Evolutionary conservation across 2,797 vertebrate species (phyloP).

Genomic region (Carduelis carduelis): DNA sequence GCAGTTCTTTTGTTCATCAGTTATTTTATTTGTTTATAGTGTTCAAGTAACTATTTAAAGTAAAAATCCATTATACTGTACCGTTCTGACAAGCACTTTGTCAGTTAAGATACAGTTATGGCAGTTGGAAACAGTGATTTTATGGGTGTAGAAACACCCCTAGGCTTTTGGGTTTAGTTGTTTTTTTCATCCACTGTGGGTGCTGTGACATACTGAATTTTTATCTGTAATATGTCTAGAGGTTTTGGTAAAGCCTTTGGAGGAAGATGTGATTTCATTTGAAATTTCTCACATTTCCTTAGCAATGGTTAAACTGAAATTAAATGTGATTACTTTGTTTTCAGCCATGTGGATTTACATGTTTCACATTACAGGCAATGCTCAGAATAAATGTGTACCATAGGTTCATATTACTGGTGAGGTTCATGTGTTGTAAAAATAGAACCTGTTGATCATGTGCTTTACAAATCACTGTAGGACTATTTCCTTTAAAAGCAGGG

Average conservation of each 20-base stretch:
- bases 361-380: constrained; percentile 23
- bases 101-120: not conserved
- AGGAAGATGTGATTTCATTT: not conserved
- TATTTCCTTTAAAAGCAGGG: not conserved
- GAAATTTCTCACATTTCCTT: not conserved
- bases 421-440: constrained; percentile 19
- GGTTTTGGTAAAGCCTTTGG: not conserved
- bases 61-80: not conserved
- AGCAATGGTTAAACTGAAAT: constrained; percentile 1
- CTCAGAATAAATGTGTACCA: constrained; percentile 1
- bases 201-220: not conserved
- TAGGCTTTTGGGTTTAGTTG: not conserved
- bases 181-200: not conserved
- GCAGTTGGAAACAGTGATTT: not conserved
- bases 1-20: not conserved
- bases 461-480: not conserved
- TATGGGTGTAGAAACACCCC: not conserved
- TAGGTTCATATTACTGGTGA: constrained; percentile 20
- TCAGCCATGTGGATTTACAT: not conserved
- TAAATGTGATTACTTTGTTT: not conserved
- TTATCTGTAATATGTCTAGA: not conserved
- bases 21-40: not conserved
- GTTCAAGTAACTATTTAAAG: not conserved
- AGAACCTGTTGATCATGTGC: not conserved
- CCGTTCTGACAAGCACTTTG: not conserved